Conservation (phyloP, 1,140 invertebrate species). For the Lucilia cuprina region DNA sequence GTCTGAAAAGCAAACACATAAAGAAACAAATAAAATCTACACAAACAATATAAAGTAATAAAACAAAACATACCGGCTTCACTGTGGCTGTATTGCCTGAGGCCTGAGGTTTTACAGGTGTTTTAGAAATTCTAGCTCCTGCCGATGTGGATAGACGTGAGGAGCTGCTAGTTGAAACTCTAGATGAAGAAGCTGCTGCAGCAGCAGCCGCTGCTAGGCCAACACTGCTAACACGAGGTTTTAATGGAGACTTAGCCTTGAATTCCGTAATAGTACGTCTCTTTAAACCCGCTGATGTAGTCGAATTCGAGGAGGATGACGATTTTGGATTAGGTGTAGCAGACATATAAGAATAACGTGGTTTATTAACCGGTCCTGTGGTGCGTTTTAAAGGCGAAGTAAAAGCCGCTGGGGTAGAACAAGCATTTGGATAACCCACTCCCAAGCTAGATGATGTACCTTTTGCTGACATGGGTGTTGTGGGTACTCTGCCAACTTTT, state of each 20-base stretch:
- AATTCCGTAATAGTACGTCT: conserved; percentile 27
- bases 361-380: not conserved
- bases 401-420: conserved; percentile 24
- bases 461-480: conserved; percentile 7
- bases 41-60: not conserved
- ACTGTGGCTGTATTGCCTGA: not conserved
- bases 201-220: not conserved
- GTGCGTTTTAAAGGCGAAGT: conserved; percentile 24
- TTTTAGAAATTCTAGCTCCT: conserved; percentile 4
- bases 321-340: conserved; percentile 9
- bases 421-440: conserved; percentile 23
- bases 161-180: not conserved
- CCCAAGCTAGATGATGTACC: not conserved
- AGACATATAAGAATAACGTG: conserved; percentile 27
- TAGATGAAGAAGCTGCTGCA: not conserved
- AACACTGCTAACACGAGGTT: not conserved
- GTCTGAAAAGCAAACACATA: conserved; percentile 7
- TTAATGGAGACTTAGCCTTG: conserved; percentile 28
- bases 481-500: not conserved
- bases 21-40: not conserved
- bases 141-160: conserved; percentile 1
- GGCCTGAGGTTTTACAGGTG: not conserved
- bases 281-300: not conserved
- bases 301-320: not conserved
- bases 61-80: conserved; percentile 1